A percentile compares a stretch with the other conserved stretches of the same genome.
Evolutionary conservation across 2,888 invertebrate genomes (phyloP).

Genomic region (Cactoblastis cactorum): DNA sequence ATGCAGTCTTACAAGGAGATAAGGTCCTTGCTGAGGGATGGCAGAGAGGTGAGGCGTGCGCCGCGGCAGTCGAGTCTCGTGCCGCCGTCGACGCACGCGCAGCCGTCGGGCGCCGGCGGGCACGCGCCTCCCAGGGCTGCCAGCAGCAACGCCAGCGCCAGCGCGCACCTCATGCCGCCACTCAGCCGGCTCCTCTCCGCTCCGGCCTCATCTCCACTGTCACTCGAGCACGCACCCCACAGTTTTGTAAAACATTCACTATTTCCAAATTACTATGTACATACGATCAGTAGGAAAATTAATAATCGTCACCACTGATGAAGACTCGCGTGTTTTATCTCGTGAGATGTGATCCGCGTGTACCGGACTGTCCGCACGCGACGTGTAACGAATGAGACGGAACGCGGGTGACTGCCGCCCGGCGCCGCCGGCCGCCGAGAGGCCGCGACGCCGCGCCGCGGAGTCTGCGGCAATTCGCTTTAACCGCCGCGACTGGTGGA

Average conservation of each 20-base stretch:
- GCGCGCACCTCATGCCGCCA: slow-evolving; percentile 62
- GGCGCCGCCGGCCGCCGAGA: not conserved
- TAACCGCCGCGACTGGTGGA: not conserved
- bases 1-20: slow-evolving; percentile 47
- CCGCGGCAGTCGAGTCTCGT: slow-evolving; percentile 48
- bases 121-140: slow-evolving; percentile 23
- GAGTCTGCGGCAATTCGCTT: slow-evolving; percentile 25
- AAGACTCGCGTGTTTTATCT: slow-evolving; percentile 73
- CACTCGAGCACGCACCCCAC: slow-evolving; percentile 15
- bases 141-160: slow-evolving; percentile 33
- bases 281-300: not conserved
- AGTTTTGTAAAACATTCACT: not conserved
- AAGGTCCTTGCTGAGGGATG: slow-evolving; percentile 48
- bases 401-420: slow-evolving; percentile 13
- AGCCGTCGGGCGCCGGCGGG: slow-evolving; percentile 24
- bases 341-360: slow-evolving; percentile 27
- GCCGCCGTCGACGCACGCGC: slow-evolving; percentile 50
- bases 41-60: slow-evolving; percentile 45
- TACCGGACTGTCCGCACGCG: not conserved
- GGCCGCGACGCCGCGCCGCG: slow-evolving; percentile 21
- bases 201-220: slow-evolving; percentile 26
- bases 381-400: slow-evolving; percentile 1
- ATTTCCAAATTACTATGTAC: too few relatives aligned
- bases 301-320: slow-evolving; percentile 37
- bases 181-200: slow-evolving; percentile 24